These are phyloP conservation scores for Teleiodes luculella DNA, from an alignment of 2,888 invertebrate genomes.

Conservation along the genomic window DNA sequence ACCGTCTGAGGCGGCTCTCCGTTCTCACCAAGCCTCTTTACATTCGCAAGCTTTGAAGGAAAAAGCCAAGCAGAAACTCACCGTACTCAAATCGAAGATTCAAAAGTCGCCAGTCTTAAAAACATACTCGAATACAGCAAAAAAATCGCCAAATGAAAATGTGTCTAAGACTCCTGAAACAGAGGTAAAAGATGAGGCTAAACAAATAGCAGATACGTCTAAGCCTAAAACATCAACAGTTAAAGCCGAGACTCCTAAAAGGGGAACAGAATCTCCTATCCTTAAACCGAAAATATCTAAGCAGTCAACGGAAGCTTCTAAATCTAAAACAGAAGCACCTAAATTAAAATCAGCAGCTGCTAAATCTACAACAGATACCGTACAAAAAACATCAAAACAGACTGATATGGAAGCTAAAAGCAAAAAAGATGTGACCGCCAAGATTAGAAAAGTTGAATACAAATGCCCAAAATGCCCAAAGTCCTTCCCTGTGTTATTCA, in stretches of 20 bases:
- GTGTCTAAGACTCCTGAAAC: neutral
- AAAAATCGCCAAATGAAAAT: neutral
- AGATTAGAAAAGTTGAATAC: slow-evolving; percentile 37
- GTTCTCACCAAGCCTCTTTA: slow-evolving; percentile 38
- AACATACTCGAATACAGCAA: no score
- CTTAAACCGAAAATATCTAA: neutral
- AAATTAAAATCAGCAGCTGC: neutral
- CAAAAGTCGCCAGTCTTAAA: slow-evolving; percentile 1
- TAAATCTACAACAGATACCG: neutral
- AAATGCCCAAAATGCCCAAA: slow-evolving; percentile 51
- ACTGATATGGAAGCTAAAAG: neutral
- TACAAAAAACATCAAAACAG: neutral
- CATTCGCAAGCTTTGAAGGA: slow-evolving; percentile 28
- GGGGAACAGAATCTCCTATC: neutral
- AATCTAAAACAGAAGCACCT: neutral
- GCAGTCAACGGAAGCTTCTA: neutral
- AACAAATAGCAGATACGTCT: neutral
- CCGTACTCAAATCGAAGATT: neutral
- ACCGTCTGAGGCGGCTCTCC: slow-evolving; percentile 36
- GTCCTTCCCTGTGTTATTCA: slow-evolving; percentile 42
- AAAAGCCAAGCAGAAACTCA: slow-evolving; percentile 22
- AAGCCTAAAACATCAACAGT: neutral
- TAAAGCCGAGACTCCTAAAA: neutral
- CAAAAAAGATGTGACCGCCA: neutral
- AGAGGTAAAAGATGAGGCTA: neutral